phyloP scores from a whole-genome alignment of 1,140 invertebrate genomes.

The Bombus waltoni region DNA sequence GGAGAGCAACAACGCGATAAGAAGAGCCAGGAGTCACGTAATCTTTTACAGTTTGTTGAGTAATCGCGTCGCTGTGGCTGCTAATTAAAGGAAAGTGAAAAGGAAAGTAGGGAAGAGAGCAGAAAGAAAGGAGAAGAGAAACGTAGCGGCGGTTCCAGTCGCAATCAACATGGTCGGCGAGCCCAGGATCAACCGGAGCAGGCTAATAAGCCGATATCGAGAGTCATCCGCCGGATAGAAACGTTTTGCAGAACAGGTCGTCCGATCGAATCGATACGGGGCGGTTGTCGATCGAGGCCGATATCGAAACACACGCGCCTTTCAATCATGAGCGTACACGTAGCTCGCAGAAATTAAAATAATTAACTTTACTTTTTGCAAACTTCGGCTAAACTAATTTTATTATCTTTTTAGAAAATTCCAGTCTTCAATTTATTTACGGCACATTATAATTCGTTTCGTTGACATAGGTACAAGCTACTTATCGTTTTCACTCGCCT shows the following conservation, averaged over 20 bases:
- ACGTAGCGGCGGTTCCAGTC: neutral
- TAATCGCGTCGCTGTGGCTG: neutral
- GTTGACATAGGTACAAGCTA: no score
- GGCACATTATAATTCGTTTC: no score
- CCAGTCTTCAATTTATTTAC: no score
- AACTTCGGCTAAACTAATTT: no score
- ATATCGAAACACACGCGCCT: constrained; percentile 26
- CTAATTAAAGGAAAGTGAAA: constrained; percentile 25
- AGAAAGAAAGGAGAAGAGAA: neutral
- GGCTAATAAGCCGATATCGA: constrained; percentile 23
- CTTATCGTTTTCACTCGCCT: no score
- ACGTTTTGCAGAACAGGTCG: constrained; percentile 28
- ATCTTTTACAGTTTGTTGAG: constrained; percentile 1
- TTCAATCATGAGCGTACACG: neutral
- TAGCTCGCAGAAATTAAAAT: neutral
- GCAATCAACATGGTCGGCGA: neutral
- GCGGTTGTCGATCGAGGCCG: constrained; percentile 18
- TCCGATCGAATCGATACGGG: constrained; percentile 32
- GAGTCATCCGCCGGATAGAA: constrained; percentile 34
- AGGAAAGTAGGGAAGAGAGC: constrained; percentile 21
- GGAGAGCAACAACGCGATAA: no score
- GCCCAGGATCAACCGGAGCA: neutral
- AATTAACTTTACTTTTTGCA: neutral
- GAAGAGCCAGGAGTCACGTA: neutral
- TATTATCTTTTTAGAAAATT: no score